Evolutionary conservation across 2,888 invertebrate genomes (phyloP).

Genomic region (Athalia cordata): DNA sequence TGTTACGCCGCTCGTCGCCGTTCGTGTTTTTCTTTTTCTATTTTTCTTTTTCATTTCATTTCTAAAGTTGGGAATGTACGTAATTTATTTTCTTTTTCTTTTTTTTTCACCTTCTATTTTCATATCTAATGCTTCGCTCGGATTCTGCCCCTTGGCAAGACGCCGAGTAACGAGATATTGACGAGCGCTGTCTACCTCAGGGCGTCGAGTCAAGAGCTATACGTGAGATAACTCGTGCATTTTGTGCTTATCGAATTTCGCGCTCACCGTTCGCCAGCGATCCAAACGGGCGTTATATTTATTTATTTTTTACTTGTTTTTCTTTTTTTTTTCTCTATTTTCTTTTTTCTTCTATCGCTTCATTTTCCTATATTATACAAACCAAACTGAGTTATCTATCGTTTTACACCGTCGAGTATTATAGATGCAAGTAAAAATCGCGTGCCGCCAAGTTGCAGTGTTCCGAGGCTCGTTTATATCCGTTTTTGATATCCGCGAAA

Average conservation of each 20-base stretch:
- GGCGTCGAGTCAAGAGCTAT: constrained; percentile 11
- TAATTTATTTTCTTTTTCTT: constrained; percentile 5
- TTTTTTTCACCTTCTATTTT: not conserved
- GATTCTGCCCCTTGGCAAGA: constrained; percentile 14
- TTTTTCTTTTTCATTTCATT: no score
- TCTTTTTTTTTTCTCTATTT: not conserved
- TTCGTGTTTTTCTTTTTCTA: no score
- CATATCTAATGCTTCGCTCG: not conserved
- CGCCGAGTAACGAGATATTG: constrained; percentile 44
- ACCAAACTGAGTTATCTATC: constrained; percentile 13
- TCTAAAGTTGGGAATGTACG: no score
- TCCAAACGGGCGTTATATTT: not conserved
- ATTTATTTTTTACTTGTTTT: not conserved
- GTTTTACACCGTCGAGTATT: not conserved
- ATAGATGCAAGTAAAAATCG: not conserved
- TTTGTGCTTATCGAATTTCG: constrained; percentile 35
- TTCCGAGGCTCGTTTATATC: no score
- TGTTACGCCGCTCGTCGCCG: no score
- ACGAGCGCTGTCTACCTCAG: constrained; percentile 39
- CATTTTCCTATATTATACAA: not conserved
- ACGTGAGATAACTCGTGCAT: constrained; percentile 34
- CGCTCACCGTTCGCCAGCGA: not conserved
- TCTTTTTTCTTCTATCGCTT: not conserved
- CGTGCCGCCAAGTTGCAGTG: no score
- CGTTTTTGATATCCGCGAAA: no score